Evolutionary conservation across 2,797 vertebrate genomes (phyloP).

Genomic region (Gobio occitaniae): DNA sequence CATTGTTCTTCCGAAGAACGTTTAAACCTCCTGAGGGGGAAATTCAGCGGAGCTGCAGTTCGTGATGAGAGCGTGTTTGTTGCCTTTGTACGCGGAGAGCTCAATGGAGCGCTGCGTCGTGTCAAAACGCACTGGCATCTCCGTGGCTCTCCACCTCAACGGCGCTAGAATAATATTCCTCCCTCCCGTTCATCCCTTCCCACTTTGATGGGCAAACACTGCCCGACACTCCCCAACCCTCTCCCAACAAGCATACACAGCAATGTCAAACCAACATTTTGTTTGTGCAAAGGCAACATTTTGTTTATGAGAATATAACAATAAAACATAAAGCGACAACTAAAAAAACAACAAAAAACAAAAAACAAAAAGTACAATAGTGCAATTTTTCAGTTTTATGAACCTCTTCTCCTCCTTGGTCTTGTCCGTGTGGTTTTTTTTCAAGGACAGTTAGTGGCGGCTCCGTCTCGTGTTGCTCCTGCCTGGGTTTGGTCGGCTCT

Average conservation of each 20-base stretch:
- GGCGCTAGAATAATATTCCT: conserved; percentile 42
- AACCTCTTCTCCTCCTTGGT: conserved; percentile 67
- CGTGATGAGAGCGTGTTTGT: conserved; percentile 29
- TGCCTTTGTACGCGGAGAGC: conserved; percentile 33
- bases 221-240: conserved; percentile 24
- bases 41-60: conserved; percentile 43
- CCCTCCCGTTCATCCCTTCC: conserved; percentile 20
- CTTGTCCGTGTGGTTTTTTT: conserved; percentile 68
- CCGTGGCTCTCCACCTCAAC: conserved; percentile 28
- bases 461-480: conserved; percentile 67
- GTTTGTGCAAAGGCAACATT: conserved; percentile 80
- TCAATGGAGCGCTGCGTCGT: conserved; percentile 43
- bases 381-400: conserved; percentile 89
- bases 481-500: conserved; percentile 71
- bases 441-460: conserved; percentile 69
- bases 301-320: conserved; percentile 74
- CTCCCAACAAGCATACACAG: conserved; percentile 40
- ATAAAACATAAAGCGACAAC: conserved; percentile 61
- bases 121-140: conserved; percentile 40
- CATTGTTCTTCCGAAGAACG: conserved; percentile 36
- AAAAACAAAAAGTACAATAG: conserved; percentile 86
- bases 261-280: conserved; percentile 68
- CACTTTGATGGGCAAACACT: conserved; percentile 14
- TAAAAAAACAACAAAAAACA: conserved; percentile 79
- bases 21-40: conserved; percentile 40